Conservation (phyloP, 2,113 vertebrate genomes). For the Lophura nycthemera region DNA sequence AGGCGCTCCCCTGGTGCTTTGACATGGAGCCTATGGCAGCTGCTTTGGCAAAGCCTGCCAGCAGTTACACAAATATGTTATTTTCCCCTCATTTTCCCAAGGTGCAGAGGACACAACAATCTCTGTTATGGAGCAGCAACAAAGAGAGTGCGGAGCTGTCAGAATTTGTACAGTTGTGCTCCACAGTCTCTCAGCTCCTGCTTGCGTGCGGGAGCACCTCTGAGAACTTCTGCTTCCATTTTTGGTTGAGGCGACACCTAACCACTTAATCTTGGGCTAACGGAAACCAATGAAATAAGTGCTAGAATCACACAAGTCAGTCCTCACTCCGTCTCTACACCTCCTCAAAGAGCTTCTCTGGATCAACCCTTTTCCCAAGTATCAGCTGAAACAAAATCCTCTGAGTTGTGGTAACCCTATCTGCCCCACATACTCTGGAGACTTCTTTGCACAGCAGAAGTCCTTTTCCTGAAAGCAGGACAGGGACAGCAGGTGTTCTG, state of each 20-base stretch:
- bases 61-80: constrained; percentile 46
- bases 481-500: constrained; percentile 54
- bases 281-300: no score
- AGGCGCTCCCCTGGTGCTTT: constrained; percentile 30
- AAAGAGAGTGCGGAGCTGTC: neutral
- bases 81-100: constrained; percentile 53
- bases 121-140: neutral
- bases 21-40: constrained; percentile 45
- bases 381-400: constrained; percentile 57
- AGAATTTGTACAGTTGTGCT: neutral
- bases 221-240: no score
- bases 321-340: neutral
- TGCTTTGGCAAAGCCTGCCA: constrained; percentile 52
- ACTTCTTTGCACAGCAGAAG: constrained; percentile 52
- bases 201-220: neutral
- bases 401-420: constrained; percentile 20
- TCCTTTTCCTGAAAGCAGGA: constrained; percentile 43
- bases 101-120: constrained; percentile 49
- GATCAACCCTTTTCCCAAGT: constrained; percentile 40
- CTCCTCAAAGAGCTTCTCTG: constrained; percentile 21
- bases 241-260: no score
- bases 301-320: neutral
- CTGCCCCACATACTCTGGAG: constrained; percentile 17
- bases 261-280: no score
- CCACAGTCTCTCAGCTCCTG: neutral